Evolutionary conservation across 1,140 invertebrate genomes (phyloP), one percentile per base, ranked within the genome.

Genomic region (Periplaneta americana): DNA sequence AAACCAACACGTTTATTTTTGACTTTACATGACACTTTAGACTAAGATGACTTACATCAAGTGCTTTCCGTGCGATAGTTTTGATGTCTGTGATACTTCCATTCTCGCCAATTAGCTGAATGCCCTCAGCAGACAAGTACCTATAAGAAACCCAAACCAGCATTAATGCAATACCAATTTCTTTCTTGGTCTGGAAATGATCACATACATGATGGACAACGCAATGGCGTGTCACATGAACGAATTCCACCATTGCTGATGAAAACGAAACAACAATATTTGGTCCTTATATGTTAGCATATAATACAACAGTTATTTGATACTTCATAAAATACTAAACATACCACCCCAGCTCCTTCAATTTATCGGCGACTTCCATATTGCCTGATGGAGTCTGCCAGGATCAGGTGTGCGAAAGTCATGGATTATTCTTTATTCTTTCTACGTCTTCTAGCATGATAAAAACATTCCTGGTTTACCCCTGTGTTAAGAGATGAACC

Each of bases 41-140:
- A n/a, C n/a, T n/a, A 79, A 22, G 17, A 9, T 39, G 0, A 92
- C 93, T 92, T 91, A 96, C 95, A 90, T 96, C 92, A 86, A 94
- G 87, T 66, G 94, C 93, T 86, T 89, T 91, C 86, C 92, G 92
- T 79, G 92, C 89, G 74, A 96, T 87, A 82, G 89, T 90, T 84
- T 92, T 90, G 82, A 91, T 87, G 86, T 93, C 92, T 82, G 88
- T 88, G 81, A 92, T 90, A 85, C 90, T 91, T 79, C 91, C 92
- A 88, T 92, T 91, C 87, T 94, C 92, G 81, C 90, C 91, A 84
- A 94, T 90, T 85, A 90, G 86, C 85, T 93, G 89, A 81, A 92
- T 89, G 82, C 93, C 94, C 85, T 93, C 91, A 82, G 92, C 89
- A 82, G 93, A 92, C 76, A 95, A 88, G 86, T 92, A 89, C 94